These are phyloP conservation scores for Takifugu flavidus DNA, from an alignment of 2,113 vertebrate genomes.

Conservation along the genomic window DNA sequence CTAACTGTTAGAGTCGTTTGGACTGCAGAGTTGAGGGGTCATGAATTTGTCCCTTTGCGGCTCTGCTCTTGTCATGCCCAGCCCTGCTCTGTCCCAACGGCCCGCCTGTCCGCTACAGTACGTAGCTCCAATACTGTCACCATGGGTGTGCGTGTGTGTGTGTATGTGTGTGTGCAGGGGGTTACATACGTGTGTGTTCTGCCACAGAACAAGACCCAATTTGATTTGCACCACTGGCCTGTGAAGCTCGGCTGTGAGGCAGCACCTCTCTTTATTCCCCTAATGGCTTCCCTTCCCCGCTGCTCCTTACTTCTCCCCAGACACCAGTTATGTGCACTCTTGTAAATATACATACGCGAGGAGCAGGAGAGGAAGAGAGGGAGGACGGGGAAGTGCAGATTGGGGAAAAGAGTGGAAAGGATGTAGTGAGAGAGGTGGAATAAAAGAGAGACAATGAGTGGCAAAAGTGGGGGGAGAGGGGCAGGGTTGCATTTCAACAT, in stretches of 20 bases:
- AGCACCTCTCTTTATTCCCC: conserved; percentile 91
- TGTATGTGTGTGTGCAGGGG: background rate
- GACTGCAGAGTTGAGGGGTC: conserved; percentile 55
- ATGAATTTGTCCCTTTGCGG: conserved; percentile 48
- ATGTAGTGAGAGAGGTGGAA: conserved; percentile 36
- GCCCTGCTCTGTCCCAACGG: conserved; percentile 60
- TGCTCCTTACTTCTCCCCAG: conserved; percentile 82
- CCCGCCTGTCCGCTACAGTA: conserved; percentile 45
- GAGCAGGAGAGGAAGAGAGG: conserved; percentile 14
- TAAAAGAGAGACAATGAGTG: conserved; percentile 34
- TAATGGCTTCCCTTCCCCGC: conserved; percentile 80
- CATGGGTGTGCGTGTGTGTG: conserved; percentile 9
- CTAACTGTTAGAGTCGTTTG: background rate
- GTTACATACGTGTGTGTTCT: conserved; percentile 66
- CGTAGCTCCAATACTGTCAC: conserved; percentile 48
- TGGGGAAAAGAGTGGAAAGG: conserved; percentile 43
- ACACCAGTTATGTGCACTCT: conserved; percentile 89
- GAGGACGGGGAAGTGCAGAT: conserved; percentile 17
- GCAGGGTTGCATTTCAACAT: conserved; percentile 55
- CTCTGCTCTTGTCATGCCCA: conserved; percentile 55
- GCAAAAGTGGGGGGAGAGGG: conserved; percentile 36
- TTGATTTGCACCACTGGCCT: conserved; percentile 96
- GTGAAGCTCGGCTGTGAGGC: conserved; percentile 87
- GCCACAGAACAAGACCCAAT: conserved; percentile 91
- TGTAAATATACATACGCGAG: conserved; percentile 92